Conservation (phyloP, 1,140 invertebrate species). For the Monochamus saltuarius region DNA sequence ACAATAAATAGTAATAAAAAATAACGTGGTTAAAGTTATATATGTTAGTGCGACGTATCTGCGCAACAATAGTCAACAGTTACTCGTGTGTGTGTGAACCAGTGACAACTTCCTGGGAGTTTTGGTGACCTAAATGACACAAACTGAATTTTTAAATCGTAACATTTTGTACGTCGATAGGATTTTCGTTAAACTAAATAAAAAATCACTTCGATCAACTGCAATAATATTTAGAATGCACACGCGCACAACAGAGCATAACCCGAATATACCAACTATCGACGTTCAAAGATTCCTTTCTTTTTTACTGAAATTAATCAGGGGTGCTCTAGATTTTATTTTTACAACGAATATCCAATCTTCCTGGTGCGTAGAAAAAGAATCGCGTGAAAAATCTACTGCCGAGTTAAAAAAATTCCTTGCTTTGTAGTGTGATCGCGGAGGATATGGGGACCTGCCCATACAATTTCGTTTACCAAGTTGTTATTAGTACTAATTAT, state of each 20-base stretch:
- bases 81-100: constrained; percentile 24
- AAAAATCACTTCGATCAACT: constrained; percentile 16
- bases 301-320: constrained; percentile 22
- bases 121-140: background rate
- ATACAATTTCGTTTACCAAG: constrained; percentile 20
- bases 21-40: constrained; percentile 37
- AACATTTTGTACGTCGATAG: constrained; percentile 37
- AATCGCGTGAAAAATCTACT: constrained; percentile 36
- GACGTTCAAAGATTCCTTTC: constrained; percentile 31
- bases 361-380: constrained; percentile 37
- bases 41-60: constrained; percentile 44
- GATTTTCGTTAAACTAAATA: constrained; percentile 14
- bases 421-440: constrained; percentile 18
- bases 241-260: constrained; percentile 36
- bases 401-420: constrained; percentile 37
- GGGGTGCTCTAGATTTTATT: constrained; percentile 51
- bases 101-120: background rate
- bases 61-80: constrained; percentile 35
- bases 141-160: constrained; percentile 18
- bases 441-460: constrained; percentile 18
- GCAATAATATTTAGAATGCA: constrained; percentile 45
- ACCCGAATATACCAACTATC: constrained; percentile 22
- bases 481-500: constrained; percentile 32
- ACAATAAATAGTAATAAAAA: constrained; percentile 36
- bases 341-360: constrained; percentile 51